Evolutionary conservation across 2,888 invertebrate genomes (phyloP).

Genomic region (Ormyrus thymus): DNA sequence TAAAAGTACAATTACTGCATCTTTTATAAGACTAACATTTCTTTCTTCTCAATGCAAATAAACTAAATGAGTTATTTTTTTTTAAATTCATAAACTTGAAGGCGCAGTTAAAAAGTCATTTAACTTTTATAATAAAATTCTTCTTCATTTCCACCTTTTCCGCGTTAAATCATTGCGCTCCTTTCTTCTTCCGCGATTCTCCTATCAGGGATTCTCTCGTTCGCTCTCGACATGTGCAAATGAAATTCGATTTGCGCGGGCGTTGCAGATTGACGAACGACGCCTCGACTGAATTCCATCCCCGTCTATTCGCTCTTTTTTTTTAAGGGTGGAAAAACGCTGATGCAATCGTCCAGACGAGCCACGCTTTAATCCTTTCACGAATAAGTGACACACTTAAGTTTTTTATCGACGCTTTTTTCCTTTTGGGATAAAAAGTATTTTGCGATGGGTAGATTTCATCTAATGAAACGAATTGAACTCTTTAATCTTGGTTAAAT

Average conservation of each 20-base stretch:
- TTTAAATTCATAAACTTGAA: neutral
- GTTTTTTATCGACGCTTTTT: too few relatives aligned
- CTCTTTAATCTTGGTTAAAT: too few relatives aligned
- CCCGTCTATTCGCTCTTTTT: slow-evolving; percentile 30
- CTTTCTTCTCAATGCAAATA: neutral
- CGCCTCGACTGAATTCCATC: slow-evolving; percentile 39
- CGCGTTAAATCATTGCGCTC: slow-evolving; percentile 13
- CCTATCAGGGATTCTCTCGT: slow-evolving; percentile 15
- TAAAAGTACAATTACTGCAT: too few relatives aligned
- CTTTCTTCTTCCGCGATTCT: neutral
- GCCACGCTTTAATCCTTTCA: slow-evolving; percentile 3
- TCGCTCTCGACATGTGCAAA: slow-evolving; percentile 38
- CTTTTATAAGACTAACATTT: too few relatives aligned
- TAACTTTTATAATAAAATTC: slow-evolving; percentile 15
- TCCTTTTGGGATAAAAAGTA: too few relatives aligned
- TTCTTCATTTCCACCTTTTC: slow-evolving; percentile 5
- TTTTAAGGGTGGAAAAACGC: neutral
- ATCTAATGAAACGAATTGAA: too few relatives aligned
- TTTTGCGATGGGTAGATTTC: too few relatives aligned
- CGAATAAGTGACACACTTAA: neutral
- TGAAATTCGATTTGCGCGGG: slow-evolving; percentile 40
- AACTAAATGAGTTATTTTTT: neutral
- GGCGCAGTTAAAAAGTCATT: too few relatives aligned
- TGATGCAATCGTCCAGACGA: neutral
- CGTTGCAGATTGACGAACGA: slow-evolving; percentile 35